Evolutionary conservation across 2,888 invertebrate genomes (phyloP).

Genomic region (Odontothrips loti): DNA sequence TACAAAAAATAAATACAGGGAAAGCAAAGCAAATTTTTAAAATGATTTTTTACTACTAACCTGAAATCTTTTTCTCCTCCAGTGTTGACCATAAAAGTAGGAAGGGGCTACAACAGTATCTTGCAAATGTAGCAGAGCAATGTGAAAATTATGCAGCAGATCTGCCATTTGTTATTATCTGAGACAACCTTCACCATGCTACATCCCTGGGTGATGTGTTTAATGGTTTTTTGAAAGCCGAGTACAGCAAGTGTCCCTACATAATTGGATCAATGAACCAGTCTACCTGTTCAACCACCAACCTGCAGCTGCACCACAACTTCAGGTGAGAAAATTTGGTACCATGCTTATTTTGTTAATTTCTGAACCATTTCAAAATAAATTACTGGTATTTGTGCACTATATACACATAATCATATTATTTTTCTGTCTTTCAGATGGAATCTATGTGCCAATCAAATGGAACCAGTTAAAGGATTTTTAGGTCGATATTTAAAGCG

Average conservation of each 20-base stretch:
- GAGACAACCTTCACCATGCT: conserved; percentile 93
- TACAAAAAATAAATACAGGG: too few relatives aligned
- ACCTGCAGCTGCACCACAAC: conserved; percentile 91
- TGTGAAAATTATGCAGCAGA: conserved; percentile 70
- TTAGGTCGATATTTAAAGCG: conserved; percentile 75
- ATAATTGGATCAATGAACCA: conserved; percentile 95
- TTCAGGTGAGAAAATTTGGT: conserved; percentile 65
- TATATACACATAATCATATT: not conserved
- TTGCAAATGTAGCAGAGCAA: conserved; percentile 89
- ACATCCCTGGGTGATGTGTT: conserved; percentile 88
- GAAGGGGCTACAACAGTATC: conserved; percentile 87
- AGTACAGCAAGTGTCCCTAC: conserved; percentile 74
- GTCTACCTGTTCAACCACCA: conserved; percentile 87
- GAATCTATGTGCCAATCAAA: conserved; percentile 89
- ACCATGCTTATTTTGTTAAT: conserved; percentile 23
- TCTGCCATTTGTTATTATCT: conserved; percentile 86
- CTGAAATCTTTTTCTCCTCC: conserved; percentile 38
- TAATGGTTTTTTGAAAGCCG: conserved; percentile 80
- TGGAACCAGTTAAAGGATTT: conserved; percentile 97
- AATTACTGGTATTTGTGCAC: not conserved
- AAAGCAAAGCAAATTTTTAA: too few relatives aligned
- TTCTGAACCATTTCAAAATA: conserved; percentile 2
- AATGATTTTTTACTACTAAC: too few relatives aligned
- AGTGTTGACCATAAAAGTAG: conserved; percentile 93
- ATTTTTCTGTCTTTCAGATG: conserved; percentile 49